Base-by-base conservation (phyloP, 2,888 invertebrate species). In the Sesia apiformis region DNA sequence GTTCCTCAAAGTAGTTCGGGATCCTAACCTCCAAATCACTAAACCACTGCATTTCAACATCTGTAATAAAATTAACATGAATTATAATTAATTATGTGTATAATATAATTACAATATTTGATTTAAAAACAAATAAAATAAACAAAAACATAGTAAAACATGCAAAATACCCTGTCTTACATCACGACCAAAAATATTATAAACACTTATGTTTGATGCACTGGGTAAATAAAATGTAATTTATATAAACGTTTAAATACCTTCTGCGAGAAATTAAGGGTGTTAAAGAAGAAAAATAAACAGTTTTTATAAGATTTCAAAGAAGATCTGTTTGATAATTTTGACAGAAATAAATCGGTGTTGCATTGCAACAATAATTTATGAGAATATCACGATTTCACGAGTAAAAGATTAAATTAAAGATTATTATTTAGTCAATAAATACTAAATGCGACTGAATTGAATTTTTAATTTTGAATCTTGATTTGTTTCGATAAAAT, bases 21-120 rank as follows among this genome's bases (percentile, higher is more conserved):
- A 73, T 64, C 88, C 81, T 90, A 90, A 90, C 90, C 90, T 90
- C 89, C 82, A 88, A 87, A 88, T 74, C 51, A 86, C 69, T 63
- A 77, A 70, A 59, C 84, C 83, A 70, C 84, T 84, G 72, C 84
- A 84, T 77, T 89, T 90, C 74, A 90, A 80, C 90, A 90, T 90
- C 90, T 90, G 69, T 52, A 76, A 78, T 55, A 62, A 66, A 65
- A 60, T 4, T 60, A 40, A 39, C 5, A 40, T 1, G 40, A 40
- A 52, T 7, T 7, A 8, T 52, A 40, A 52, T 52, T 40, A 39
- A 7, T 4, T 2, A 23, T 23, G 23, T 1, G 23, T 23, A 23
- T 23, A 23, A 23, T 23, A 23, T 23, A 23, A 23, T 23, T 23
- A 23, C 2, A 23, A 23, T 23, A 23, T 23, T 23, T 23, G 1